Evolutionary conservation across 2,113 vertebrate genomes (phyloP).

Genomic region (Sphaerodactylus townsendi): DNA sequence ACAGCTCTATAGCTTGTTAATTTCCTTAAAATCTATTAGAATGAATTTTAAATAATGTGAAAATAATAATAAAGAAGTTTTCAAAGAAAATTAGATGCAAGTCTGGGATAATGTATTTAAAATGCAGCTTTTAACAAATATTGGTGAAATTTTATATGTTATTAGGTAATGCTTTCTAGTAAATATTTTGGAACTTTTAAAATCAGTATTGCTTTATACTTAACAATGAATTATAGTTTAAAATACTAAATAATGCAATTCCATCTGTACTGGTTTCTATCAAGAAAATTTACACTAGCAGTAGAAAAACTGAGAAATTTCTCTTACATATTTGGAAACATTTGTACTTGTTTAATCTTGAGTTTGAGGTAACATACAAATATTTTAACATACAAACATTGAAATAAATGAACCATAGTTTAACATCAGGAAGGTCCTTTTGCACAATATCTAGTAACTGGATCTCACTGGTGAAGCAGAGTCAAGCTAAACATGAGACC

Average conservation of each 20-base stretch:
- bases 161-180: not conserved
- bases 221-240: not conserved
- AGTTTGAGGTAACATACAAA: no score
- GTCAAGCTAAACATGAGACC: no score
- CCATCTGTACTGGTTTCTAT: not conserved
- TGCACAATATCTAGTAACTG: no score
- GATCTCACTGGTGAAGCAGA: no score
- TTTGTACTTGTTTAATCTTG: no score
- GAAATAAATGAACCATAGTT: no score
- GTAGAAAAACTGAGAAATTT: no score
- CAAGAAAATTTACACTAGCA: no score
- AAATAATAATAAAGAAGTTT: not conserved
- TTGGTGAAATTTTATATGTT: not conserved
- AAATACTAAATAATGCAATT: not conserved
- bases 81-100: conserved; percentile 18
- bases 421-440: no score
- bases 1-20: conserved; percentile 4
- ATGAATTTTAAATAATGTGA: not conserved
- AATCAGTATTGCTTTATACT: not conserved
- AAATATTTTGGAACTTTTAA: not conserved
- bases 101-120: not conserved
- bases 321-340: no score
- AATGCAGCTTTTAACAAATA: not conserved
- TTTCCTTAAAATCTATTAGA: conserved; percentile 12
- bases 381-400: no score